Conservation (phyloP, 1,140 invertebrate genomes). For the Diploscapter pachys region DNA sequence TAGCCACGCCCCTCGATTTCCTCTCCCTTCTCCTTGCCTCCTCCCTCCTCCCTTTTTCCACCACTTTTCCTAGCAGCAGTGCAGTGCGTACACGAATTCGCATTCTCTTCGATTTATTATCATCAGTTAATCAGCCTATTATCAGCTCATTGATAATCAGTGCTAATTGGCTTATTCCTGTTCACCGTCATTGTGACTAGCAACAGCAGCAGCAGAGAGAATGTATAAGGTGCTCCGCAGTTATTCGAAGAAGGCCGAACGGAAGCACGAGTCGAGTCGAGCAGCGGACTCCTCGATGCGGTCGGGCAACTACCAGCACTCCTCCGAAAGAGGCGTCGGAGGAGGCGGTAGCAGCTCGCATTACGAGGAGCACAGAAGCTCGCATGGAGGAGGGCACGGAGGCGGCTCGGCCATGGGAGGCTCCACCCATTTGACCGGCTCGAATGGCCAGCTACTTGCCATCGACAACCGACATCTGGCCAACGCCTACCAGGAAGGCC, state of each 20-base stretch:
- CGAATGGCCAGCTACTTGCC: slow-evolving; percentile 18
- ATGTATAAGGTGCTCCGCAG: slow-evolving; percentile 53
- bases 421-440: slow-evolving; percentile 8
- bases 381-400: slow-evolving; percentile 14
- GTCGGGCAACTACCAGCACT: slow-evolving; percentile 22
- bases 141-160: too few relatives aligned
- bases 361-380: slow-evolving; percentile 18
- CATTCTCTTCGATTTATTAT: too few relatives aligned
- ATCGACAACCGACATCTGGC: slow-evolving; percentile 21
- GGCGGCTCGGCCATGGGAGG: slow-evolving; percentile 17
- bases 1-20: too few relatives aligned
- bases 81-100: too few relatives aligned
- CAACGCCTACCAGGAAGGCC: slow-evolving; percentile 15
- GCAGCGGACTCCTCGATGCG: slow-evolving; percentile 9
- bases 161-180: too few relatives aligned
- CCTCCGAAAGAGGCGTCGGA: slow-evolving; percentile 11
- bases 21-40: too few relatives aligned
- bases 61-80: too few relatives aligned
- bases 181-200: slow-evolving; percentile 19
- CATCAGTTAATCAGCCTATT: too few relatives aligned
- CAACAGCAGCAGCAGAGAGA: slow-evolving; percentile 13
- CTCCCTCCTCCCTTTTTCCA: too few relatives aligned
- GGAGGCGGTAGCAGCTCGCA: slow-evolving; percentile 12
- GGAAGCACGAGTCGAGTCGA: slow-evolving; percentile 50
- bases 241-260: slow-evolving; percentile 50